Base-by-base conservation (phyloP, 2,113 vertebrate species). In the Ploceus nigricollis region DNA sequence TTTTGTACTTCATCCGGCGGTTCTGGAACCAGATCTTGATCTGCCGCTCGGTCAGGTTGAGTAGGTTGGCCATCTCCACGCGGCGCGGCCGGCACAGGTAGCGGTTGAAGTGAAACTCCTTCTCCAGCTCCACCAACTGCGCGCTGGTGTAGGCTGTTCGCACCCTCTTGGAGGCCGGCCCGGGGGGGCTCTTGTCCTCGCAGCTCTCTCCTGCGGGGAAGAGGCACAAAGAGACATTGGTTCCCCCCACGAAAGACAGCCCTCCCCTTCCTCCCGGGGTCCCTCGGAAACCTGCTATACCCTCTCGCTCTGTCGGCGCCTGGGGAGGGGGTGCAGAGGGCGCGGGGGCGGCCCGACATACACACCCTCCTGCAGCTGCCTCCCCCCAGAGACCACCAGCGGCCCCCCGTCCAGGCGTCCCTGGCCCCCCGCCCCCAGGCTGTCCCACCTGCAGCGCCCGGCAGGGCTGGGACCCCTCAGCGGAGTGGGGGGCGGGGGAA, bases 11-110 rank as follows among this genome's bases (percentile, higher is more conserved):
- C 99, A 99, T 99, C 96, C 99, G 98, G 92, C 99, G 96, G 98
- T 99, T 99, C 97, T 99, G 99, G 98, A 99, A 99, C 99, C 99
- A 99, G 98, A 99, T 99, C 98, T 99, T 99, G 96, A 99, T 99
- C 98, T 99, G 99, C 60, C 99, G 98, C 97, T 99, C 99, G 33
- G 99, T 99, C 94, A 99, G 99, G 96, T 99, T 99, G 89, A 99
- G 98, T 82, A 99, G 97, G 97, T 99, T 99, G 71, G 99, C 99
- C 99, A 99, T 99, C 85, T 99, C 99, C 97, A 99, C 99, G 79
- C 99, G 98, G 95, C 99, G 98, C 13, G 99, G 99, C 89, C 99
- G 99, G 97, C 99, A 99, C 63, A 99, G 97, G 93, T 99, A 99
- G 88, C 99, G 99, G 97, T 99, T 99, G 97, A 99, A 99, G 97